Percentiles rank a stretch among this genome's conserved stretches.
These are phyloP conservation scores for Agonum fuliginosum DNA, from an alignment of 2,888 invertebrate species.

Conservation along the genomic window DNA sequence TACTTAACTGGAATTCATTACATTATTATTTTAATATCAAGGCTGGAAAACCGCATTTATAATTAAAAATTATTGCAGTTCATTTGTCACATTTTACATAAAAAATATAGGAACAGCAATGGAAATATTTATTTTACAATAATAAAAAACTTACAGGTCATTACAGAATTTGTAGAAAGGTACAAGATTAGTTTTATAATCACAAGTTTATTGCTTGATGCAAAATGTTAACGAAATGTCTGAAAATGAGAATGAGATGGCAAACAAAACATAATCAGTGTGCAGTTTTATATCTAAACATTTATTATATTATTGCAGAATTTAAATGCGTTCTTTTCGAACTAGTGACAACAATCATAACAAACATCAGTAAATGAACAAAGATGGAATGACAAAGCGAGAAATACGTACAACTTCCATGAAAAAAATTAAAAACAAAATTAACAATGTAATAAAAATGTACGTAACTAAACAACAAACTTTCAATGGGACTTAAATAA, in stretches of 20 bases:
- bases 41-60: conserved; percentile 12
- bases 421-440: conserved; percentile 34
- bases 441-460: conserved; percentile 38
- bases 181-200: conserved; percentile 16
- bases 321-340: conserved; percentile 51
- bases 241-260: conserved; percentile 27
- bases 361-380: conserved; percentile 37
- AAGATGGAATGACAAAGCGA: conserved; percentile 54
- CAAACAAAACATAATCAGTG: neutral
- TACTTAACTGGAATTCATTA: neutral
- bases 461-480: conserved; percentile 40
- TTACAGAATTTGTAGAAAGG: conserved; percentile 10
- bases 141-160: conserved; percentile 25
- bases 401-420: conserved; percentile 44
- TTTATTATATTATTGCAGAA: conserved; percentile 56
- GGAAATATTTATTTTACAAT: conserved; percentile 24
- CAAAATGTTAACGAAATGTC: conserved; percentile 1
- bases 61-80: conserved; percentile 11
- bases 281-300: conserved; percentile 49
- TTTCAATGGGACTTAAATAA: conserved; percentile 28
- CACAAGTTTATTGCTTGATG: conserved; percentile 33
- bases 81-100: neutral
- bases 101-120: conserved; percentile 15
- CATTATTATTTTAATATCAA: conserved; percentile 4
- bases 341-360: conserved; percentile 52